A percentile compares a stretch with the other conserved stretches of the same genome.
Evolutionary conservation across 2,113 vertebrate genomes (phyloP).

Genomic region (Hyla sarda): DNA sequence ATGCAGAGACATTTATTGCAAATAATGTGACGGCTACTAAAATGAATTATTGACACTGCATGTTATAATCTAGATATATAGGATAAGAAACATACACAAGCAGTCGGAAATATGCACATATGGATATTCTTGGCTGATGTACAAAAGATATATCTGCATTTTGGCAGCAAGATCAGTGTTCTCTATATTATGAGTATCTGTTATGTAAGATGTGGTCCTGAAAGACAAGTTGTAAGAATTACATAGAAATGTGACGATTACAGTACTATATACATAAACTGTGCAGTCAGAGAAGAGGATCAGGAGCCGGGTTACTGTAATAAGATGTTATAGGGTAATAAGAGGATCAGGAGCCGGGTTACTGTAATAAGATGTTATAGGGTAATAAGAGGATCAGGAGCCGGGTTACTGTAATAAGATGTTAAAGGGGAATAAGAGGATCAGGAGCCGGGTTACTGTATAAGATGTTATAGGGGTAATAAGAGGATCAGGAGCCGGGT

Average conservation of each 20-base stretch:
- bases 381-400: background rate
- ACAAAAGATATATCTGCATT: background rate
- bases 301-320: background rate
- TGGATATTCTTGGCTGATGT: background rate
- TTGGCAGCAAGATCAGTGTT: background rate
- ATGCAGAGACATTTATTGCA: background rate
- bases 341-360: background rate
- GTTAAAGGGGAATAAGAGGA: background rate
- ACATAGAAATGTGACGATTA: background rate
- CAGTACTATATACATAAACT: background rate
- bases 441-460: background rate
- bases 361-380: background rate
- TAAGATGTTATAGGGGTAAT: background rate
- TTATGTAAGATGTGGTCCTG: background rate
- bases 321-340: background rate
- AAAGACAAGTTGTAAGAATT: background rate
- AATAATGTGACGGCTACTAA: background rate
- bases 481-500: background rate
- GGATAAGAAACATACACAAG: background rate
- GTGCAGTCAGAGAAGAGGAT: background rate
- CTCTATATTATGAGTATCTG: background rate
- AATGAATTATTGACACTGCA: background rate
- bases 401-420: background rate
- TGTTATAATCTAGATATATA: background rate
- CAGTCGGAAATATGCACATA: background rate